Evolutionary conservation across 2,113 vertebrate species (phyloP), one percentile per base, ranked within the genome.

Genomic region (Pomatorhinus ruficollis): DNA sequence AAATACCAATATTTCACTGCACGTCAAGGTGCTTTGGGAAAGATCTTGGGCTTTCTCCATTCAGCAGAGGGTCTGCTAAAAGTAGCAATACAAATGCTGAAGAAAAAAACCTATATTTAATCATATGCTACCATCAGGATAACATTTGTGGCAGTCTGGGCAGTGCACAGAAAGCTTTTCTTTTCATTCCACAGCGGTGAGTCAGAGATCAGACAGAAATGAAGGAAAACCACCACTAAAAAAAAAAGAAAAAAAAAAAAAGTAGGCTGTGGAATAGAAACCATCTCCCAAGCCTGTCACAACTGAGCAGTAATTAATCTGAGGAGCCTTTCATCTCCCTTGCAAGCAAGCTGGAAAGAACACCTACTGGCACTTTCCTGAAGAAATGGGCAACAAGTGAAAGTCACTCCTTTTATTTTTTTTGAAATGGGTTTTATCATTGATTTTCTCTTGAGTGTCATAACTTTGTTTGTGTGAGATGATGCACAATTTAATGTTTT

Each of bases 1-100:
- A 96, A 98, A 98, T 97, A 98, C 98, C 98, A 98, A 97, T 98
- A 98, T 99, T 98, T 98, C 97, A 89, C 97, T 82, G 96, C 97
- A 98, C 95, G 97, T 97, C 97, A 96, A 94, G 97, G 97, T 82
- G 96, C 98, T 95, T 94, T 96, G 98, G 98, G 98, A 97, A 85
- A 93, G 83, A 65, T 57, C 65, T 87, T 70, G 68, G 49, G 71
- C 66, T 97, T 94, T 93, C 95, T 95, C 93, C 39, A 59, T 82
- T 87, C 94, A 92, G 83, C 80, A 93, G 83, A 97, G 92, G 91
- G 93, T 96, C 97, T 97, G 93, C 66, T 93, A 95, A 89, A 97
- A 88, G 78, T 94, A 97, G 94, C 59, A 93, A 96, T 96, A 94
- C 10, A 85, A 95, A 86, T 82, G 49, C 83, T 92, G 94, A 76